These are phyloP conservation scores for Leptinotarsa rubiginosa DNA, from an alignment of 2,888 invertebrate species.

Conservation along the genomic window DNA sequence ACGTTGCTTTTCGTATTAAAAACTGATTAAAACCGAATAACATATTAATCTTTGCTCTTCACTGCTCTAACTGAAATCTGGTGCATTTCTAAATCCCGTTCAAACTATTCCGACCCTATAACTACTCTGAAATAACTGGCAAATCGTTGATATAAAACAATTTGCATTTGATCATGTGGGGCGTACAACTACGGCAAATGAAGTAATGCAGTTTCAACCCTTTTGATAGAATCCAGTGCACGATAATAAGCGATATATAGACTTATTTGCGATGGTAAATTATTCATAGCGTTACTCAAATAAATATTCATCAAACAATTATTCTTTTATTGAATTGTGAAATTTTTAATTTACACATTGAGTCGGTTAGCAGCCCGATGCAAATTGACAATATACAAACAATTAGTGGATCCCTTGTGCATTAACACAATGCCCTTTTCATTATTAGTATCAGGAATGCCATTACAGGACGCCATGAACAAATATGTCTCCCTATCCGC, in stretches of 20 bases:
- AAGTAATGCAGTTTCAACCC: conserved; percentile 47
- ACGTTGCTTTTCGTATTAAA: too few species aligned
- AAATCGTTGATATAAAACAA: conserved; percentile 19
- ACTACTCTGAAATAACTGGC: background rate
- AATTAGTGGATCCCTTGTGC: conserved; percentile 64
- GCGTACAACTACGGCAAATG: conserved; percentile 30
- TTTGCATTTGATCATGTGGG: conserved; percentile 29
- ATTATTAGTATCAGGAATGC: conserved; percentile 66
- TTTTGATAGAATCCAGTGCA: conserved; percentile 40
- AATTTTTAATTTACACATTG: conserved; percentile 52
- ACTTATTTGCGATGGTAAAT: conserved; percentile 37
- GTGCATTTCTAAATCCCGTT: background rate
- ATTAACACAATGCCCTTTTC: conserved; percentile 65
- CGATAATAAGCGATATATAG: conserved; percentile 32
- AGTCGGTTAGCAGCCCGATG: conserved; percentile 55
- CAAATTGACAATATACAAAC: conserved; percentile 67
- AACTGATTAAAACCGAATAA: too few species aligned
- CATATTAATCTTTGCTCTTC: too few species aligned
- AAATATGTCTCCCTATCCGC: conserved; percentile 61
- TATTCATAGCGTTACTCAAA: conserved; percentile 46
- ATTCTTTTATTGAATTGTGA: conserved; percentile 53
- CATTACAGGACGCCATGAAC: conserved; percentile 62
- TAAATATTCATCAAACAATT: conserved; percentile 49
- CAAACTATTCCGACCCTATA: background rate
- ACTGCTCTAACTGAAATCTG: background rate